Evolutionary conservation across 2,888 invertebrate species (phyloP).

Genomic region (Pachymerium ferrugineum): DNA sequence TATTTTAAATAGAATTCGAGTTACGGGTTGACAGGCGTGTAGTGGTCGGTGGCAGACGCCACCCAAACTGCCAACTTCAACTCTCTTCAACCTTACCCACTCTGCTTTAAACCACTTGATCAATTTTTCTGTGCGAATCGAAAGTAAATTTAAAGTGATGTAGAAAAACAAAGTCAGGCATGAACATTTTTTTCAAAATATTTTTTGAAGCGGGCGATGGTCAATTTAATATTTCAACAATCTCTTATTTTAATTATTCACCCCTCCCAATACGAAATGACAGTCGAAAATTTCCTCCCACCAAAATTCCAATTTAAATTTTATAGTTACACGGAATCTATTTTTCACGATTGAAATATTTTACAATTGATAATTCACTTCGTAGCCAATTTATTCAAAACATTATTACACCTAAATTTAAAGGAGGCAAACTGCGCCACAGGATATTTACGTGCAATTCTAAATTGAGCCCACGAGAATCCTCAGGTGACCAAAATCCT

Average conservation of each 20-base stretch:
- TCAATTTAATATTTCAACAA: background rate
- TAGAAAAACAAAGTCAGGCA: background rate
- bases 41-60: too few relatives aligned
- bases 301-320: too few relatives aligned
- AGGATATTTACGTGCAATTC: background rate
- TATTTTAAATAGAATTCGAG: too few relatives aligned
- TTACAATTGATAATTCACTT: too few relatives aligned
- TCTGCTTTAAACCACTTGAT: background rate
- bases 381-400: too few relatives aligned
- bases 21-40: too few relatives aligned
- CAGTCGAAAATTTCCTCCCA: too few relatives aligned
- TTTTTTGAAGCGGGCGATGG: background rate
- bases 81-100: background rate
- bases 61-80: too few relatives aligned
- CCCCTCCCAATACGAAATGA: too few relatives aligned
- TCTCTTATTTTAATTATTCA: background rate
- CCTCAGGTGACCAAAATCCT: background rate
- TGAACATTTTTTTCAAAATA: background rate
- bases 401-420: background rate
- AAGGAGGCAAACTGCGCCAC: too few relatives aligned
- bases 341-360: too few relatives aligned
- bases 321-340: too few relatives aligned
- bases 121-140: background rate
- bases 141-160: slow-evolving; percentile 4
- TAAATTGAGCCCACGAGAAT: background rate